These are phyloP conservation scores for Acholoe squamosa DNA, from an alignment of 2,888 invertebrate genomes.

Conservation along the genomic window DNA sequence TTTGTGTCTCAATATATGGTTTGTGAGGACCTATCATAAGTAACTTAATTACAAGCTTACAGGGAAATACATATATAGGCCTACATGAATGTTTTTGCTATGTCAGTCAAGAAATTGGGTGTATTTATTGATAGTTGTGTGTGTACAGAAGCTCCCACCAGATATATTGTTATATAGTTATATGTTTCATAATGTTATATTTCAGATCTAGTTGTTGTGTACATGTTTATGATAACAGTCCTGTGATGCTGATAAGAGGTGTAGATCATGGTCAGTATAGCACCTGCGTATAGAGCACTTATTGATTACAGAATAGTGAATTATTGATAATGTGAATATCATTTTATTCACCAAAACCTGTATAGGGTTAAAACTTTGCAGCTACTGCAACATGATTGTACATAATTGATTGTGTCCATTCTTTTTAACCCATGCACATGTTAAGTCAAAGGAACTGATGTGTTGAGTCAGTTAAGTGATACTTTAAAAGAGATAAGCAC, in stretches of 20 bases:
- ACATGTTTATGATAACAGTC: neutral
- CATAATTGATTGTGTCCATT: neutral
- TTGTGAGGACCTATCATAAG: too few relatives aligned
- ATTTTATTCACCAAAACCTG: too few relatives aligned
- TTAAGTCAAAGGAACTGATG: neutral
- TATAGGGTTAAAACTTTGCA: neutral
- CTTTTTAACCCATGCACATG: neutral
- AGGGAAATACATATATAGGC: too few relatives aligned
- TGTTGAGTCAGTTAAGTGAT: neutral
- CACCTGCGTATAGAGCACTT: neutral
- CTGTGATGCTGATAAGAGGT: neutral
- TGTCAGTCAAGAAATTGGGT: too few relatives aligned
- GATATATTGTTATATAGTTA: neutral
- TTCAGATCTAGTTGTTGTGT: neutral
- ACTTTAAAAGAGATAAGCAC: slow-evolving; percentile 37
- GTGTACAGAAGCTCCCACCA: neutral
- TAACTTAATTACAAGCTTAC: too few relatives aligned
- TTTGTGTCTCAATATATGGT: too few relatives aligned
- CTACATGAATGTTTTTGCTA: too few relatives aligned
- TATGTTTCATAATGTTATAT: too few relatives aligned
- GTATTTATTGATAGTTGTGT: too few relatives aligned
- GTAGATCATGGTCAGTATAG: neutral
- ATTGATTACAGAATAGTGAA: neutral
- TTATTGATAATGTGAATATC: neutral
- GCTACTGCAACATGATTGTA: too few relatives aligned